phyloP scores from a whole-genome alignment of 2,888 invertebrate species.

The Liposcelis brunnea region DNA sequence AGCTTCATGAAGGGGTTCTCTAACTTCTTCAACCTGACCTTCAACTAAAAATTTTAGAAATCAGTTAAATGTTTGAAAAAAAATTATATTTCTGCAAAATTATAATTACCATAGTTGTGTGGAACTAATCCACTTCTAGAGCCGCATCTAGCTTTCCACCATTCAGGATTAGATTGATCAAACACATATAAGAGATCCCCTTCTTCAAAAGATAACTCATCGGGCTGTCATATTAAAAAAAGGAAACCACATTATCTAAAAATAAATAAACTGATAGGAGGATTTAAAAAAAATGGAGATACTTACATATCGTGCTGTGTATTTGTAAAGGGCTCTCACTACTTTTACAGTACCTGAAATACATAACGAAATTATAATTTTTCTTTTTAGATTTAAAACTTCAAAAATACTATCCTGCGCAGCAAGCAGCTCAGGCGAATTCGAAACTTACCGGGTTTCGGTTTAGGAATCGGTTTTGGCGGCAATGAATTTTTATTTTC shows the following conservation, averaged over 20 bases:
- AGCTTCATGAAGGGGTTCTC: constrained; percentile 45
- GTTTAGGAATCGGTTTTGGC: constrained; percentile 23
- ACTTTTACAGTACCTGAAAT: constrained; percentile 34
- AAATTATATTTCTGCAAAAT: neutral
- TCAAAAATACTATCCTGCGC: too few species aligned
- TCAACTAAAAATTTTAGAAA: constrained; percentile 27
- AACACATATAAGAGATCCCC: constrained; percentile 41
- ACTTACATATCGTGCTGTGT: constrained; percentile 36
- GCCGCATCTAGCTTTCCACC: constrained; percentile 39
- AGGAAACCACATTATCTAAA: constrained; percentile 7
- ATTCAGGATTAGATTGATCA: constrained; percentile 31
- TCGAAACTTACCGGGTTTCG: constrained; percentile 25
- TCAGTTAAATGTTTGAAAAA: constrained; percentile 4
- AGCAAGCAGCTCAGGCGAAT: too few species aligned
- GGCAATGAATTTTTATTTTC: neutral
- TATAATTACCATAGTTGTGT: constrained; percentile 35
- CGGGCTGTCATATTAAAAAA: constrained; percentile 24
- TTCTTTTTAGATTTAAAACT: too few species aligned
- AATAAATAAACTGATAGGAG: too few species aligned
- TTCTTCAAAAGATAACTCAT: constrained; percentile 45
- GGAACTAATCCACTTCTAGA: constrained; percentile 37
- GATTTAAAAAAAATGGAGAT: constrained; percentile 5
- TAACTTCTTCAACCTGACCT: constrained; percentile 36
- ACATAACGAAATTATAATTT: constrained; percentile 2
- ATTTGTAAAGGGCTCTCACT: constrained; percentile 35